These are phyloP conservation scores for Phyllostomus discolor DNA, from an alignment of 2,113 vertebrate species.

Conservation along the genomic window DNA sequence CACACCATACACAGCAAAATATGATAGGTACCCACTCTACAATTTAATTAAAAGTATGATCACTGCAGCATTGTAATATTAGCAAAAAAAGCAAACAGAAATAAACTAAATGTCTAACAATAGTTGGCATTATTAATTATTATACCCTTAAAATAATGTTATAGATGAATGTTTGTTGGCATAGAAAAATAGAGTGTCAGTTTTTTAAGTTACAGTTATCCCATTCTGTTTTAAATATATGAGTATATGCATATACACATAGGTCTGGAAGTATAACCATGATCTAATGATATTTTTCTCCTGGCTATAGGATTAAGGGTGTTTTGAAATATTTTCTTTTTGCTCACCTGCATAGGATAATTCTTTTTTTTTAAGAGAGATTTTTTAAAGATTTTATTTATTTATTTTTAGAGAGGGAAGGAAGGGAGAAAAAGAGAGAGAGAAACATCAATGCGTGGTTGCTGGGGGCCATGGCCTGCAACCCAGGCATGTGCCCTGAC, in stretches of 20 bases:
- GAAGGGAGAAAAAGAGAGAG: too few species aligned
- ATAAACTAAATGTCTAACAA: not conserved
- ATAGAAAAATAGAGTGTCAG: not conserved
- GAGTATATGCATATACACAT: not conserved
- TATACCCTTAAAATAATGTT: not conserved
- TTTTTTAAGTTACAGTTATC: not conserved
- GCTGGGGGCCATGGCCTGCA: too few species aligned
- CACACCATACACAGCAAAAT: too few species aligned
- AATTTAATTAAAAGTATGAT: not conserved
- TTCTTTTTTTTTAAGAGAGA: not conserved
- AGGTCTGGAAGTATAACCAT: not conserved
- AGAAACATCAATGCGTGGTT: too few species aligned
- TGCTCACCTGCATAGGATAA: not conserved
- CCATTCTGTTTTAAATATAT: not conserved
- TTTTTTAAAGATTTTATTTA: too few species aligned
- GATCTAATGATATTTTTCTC: not conserved
- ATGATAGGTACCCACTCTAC: not conserved
- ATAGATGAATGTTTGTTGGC: not conserved
- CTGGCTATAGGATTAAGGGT: not conserved
- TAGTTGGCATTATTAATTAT: not conserved
- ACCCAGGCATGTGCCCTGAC: too few species aligned
- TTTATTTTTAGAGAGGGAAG: too few species aligned
- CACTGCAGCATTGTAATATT: not conserved
- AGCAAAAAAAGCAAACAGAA: not conserved
- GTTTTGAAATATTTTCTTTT: not conserved